Conservation (phyloP, 2,888 invertebrate species). For the Heteromurus nitidus region DNA sequence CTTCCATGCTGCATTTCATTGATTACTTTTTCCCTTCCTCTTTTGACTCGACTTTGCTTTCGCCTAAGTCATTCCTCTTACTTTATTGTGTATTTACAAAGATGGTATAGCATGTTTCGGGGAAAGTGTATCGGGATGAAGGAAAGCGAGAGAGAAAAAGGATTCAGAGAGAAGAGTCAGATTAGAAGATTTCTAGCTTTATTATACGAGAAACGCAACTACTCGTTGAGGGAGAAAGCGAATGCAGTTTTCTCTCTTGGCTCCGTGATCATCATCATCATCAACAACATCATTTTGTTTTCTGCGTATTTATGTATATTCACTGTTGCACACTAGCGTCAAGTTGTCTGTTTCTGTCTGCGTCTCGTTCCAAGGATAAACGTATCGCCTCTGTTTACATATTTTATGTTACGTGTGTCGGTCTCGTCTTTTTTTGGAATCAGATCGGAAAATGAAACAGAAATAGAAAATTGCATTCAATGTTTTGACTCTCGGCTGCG, state of each 20-base stretch:
- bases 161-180: slow-evolving; percentile 7
- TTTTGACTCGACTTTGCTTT: slow-evolving; percentile 12
- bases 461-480: too few species aligned
- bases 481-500: too few species aligned
- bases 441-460: too few species aligned
- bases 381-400: too few species aligned
- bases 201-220: slow-evolving; percentile 36
- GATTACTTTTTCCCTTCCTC: slow-evolving; percentile 53
- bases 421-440: too few species aligned
- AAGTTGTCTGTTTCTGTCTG: background rate
- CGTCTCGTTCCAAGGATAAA: too few species aligned
- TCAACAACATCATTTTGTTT: too few species aligned
- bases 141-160: slow-evolving; percentile 4
- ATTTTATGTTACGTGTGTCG: too few species aligned
- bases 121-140: background rate
- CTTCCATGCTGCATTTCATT: slow-evolving; percentile 62
- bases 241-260: background rate
- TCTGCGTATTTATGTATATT: too few species aligned
- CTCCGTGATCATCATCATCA: too few species aligned
- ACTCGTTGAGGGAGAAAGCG: background rate
- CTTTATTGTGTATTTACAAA: slow-evolving; percentile 18
- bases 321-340: background rate
- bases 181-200: slow-evolving; percentile 48
- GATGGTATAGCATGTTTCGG: background rate
- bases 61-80: background rate